Percentiles rank a stretch among this genome's conserved stretches.
Evolutionary conservation across 2,888 invertebrate genomes (phyloP).

Genomic region (Pseudeuparius sepicola): DNA sequence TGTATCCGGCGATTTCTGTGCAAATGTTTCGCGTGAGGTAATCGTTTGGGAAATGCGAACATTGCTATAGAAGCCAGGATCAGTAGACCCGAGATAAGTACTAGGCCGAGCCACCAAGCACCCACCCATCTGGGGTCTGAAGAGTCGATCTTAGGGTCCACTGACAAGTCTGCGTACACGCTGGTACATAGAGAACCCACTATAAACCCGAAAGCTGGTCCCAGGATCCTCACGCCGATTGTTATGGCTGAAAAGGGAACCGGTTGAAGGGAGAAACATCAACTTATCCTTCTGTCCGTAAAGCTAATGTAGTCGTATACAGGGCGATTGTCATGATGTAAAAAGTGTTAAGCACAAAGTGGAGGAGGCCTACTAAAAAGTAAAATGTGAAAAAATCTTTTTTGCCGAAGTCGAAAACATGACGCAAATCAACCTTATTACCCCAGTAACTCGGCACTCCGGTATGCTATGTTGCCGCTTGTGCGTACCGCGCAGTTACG

Average conservation of each 20-base stretch:
- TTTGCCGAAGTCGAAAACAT: no score
- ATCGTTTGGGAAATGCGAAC: slow-evolving; percentile 81
- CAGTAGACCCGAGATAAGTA: slow-evolving; percentile 74
- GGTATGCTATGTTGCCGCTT: no score
- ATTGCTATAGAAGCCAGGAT: slow-evolving; percentile 76
- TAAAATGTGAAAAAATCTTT: no score
- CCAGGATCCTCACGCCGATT: slow-evolving; percentile 82
- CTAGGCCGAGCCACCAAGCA: slow-evolving; percentile 93
- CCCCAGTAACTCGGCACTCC: no score
- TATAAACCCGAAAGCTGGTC: slow-evolving; percentile 83
- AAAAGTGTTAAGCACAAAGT: no score
- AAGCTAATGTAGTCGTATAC: no score
- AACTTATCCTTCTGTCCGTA: no score
- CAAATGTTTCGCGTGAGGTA: slow-evolving; percentile 43
- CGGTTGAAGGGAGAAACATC: no score
- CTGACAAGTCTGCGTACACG: slow-evolving; percentile 71
- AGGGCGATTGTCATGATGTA: no score
- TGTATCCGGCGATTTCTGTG: slow-evolving; percentile 32
- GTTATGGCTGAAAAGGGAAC: slow-evolving; percentile 65
- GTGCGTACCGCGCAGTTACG: no score
- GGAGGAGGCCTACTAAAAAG: no score
- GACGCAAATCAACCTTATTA: no score
- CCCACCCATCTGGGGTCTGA: slow-evolving; percentile 88
- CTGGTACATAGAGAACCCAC: slow-evolving; percentile 82
- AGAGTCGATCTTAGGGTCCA: slow-evolving; percentile 63